Percentiles rank a stretch among this genome's conserved stretches.
Conservation (phyloP, 2,113 vertebrate species). For the Bufo gargarizans region DNA sequence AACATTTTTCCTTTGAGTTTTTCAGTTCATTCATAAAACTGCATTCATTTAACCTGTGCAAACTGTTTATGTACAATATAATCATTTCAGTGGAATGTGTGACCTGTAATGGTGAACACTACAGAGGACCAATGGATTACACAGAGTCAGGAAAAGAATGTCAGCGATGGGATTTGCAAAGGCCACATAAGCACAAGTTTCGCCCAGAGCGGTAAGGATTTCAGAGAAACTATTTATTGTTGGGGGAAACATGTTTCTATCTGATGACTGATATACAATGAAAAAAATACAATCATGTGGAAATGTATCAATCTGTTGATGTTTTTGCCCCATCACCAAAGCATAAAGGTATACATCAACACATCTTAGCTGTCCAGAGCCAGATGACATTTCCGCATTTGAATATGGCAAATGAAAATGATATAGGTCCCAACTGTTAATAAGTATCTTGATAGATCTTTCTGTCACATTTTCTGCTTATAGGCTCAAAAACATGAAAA, state of each 20-base stretch:
- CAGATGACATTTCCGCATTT: neutral
- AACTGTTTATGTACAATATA: slow-evolving; percentile 46
- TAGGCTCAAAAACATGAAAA: neutral
- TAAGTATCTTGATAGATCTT: neutral
- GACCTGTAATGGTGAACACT: slow-evolving; percentile 92
- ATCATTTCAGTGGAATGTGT: slow-evolving; percentile 88
- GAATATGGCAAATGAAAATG: neutral
- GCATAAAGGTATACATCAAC: neutral
- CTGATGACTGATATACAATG: neutral
- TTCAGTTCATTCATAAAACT: neutral
- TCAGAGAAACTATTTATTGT: neutral
- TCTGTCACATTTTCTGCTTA: neutral
- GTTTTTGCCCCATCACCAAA: neutral
- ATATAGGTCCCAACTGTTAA: neutral
- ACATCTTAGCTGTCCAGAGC: neutral
- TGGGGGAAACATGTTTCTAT: neutral
- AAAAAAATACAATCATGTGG: neutral
- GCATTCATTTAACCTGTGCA: neutral
- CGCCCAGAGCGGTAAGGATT: slow-evolving; percentile 86
- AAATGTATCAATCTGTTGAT: too few relatives aligned
- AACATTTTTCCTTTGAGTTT: neutral
- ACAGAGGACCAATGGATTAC: slow-evolving; percentile 97
- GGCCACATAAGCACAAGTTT: slow-evolving; percentile 90
- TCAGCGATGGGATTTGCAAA: slow-evolving; percentile 95
- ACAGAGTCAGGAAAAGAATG: slow-evolving; percentile 92